phyloP scores from a whole-genome alignment of 2,113 vertebrate species.

The Rissa tridactyla region DNA sequence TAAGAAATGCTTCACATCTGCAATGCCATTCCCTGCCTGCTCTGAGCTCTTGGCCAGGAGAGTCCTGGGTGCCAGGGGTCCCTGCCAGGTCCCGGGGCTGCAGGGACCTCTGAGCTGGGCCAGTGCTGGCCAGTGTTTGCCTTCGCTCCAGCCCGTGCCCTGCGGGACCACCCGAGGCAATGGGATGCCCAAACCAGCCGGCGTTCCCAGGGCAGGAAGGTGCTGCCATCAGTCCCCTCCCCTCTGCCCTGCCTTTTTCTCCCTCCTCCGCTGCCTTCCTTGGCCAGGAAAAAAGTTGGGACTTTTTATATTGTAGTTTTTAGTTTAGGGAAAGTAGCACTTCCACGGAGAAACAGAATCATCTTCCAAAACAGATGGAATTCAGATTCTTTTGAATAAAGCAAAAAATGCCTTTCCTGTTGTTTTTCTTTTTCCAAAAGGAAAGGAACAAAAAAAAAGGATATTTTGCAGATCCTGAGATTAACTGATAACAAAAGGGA shows the following conservation, averaged over 20 bases:
- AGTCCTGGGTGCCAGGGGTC: too few relatives aligned
- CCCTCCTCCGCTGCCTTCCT: too few relatives aligned
- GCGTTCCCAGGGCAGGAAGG: accelerated
- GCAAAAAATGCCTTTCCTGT: slow-evolving; percentile 37
- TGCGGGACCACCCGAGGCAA: accelerated
- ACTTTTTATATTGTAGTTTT: neutral
- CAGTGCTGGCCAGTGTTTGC: neutral
- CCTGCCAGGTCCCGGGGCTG: neutral
- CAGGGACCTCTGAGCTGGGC: neutral
- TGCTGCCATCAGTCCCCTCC: neutral
- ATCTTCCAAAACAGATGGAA: neutral
- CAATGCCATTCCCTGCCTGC: accelerated
- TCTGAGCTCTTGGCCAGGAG: neutral
- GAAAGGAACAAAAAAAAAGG: too few relatives aligned
- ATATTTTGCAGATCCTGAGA: neutral
- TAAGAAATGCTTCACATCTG: neutral
- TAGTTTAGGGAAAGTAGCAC: neutral
- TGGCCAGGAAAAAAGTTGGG: neutral
- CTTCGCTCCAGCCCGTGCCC: accelerated
- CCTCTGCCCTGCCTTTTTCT: neutral
- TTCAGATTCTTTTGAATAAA: neutral
- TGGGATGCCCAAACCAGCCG: neutral
- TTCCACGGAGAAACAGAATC: neutral
- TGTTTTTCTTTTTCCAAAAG: neutral
- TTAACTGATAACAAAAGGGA: neutral